A percentile compares a stretch with the other conserved stretches of the same genome.
These are phyloP conservation scores for Ciona savignyi DNA, from an alignment of 23 tunicate species.

Conservation along the genomic window DNA sequence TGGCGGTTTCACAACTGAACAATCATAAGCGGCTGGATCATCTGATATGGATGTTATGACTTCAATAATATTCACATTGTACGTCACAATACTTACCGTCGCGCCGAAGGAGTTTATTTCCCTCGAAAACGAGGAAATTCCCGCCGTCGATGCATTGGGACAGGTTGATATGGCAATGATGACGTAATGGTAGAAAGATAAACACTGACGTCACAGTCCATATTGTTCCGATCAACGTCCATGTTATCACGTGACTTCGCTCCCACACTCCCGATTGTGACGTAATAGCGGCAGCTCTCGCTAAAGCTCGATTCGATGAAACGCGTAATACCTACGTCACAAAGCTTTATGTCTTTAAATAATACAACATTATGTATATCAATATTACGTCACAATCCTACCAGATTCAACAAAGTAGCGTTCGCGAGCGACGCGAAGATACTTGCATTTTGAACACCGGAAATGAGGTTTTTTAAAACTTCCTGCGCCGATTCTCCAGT, in stretches of 20 bases:
- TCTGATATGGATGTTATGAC: background rate
- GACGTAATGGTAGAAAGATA: constrained; percentile 32
- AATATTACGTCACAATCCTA: constrained; percentile 2
- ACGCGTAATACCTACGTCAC: constrained; percentile 54
- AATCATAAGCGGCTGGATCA: constrained; percentile 30
- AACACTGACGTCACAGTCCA: constrained; percentile 46
- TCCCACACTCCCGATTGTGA: constrained; percentile 10
- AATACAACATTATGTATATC: too few relatives aligned
- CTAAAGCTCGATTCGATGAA: constrained; percentile 61
- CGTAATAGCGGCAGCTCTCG: constrained; percentile 69
- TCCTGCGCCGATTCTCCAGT: constrained; percentile 37
- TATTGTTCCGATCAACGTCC: constrained; percentile 45
- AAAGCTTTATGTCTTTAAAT: background rate
- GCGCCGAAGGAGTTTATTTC: background rate
- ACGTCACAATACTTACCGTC: background rate
- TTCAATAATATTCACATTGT: too few relatives aligned
- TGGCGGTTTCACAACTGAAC: constrained; percentile 60
- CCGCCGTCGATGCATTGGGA: constrained; percentile 21
- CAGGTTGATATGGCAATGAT: constrained; percentile 51
- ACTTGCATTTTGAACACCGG: constrained; percentile 57
- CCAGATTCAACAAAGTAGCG: constrained; percentile 68
- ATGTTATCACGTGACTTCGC: constrained; percentile 49
- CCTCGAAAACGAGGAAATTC: background rate
- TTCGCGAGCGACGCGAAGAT: constrained; percentile 76
- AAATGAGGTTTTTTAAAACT: constrained; percentile 40